Conservation (phyloP, 1,140 invertebrate genomes). For the Nephotettix cincticeps region DNA sequence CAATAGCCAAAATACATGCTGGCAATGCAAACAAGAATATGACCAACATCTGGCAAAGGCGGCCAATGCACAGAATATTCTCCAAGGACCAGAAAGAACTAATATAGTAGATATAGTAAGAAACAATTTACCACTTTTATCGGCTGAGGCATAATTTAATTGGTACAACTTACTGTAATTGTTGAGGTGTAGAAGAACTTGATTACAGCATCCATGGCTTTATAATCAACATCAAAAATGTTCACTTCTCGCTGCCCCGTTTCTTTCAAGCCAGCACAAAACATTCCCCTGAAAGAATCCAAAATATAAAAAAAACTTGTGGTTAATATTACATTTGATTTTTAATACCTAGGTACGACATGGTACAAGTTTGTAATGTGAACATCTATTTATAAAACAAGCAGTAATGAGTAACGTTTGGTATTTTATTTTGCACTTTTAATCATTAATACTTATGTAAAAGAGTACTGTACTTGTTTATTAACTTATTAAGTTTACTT, state of each 20-base stretch:
- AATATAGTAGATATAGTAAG: no score
- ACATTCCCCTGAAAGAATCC: constrained; percentile 19
- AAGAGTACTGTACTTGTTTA: neutral
- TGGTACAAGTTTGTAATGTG: neutral
- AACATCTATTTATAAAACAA: neutral
- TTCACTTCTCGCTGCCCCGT: constrained; percentile 1
- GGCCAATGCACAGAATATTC: no score
- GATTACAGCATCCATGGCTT: constrained; percentile 13
- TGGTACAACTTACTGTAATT: constrained; percentile 14
- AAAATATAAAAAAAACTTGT: no score
- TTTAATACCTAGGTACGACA: no score
- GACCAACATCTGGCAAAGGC: no score
- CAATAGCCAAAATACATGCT: no score
- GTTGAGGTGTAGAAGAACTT: constrained; percentile 11
- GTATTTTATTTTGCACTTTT: neutral
- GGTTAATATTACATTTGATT: neutral
- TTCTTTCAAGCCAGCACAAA: constrained; percentile 20
- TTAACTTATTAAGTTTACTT: no score
- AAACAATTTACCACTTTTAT: no score
- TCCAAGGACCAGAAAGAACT: no score
- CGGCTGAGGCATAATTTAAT: no score
- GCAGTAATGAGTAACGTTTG: neutral
- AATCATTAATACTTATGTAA: neutral
- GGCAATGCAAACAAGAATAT: no score
- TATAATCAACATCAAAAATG: constrained; percentile 4